Percentiles rank a stretch among this genome's conserved stretches.
Evolutionary conservation across 2,888 invertebrate species (phyloP).

Genomic region (Euzetes globulus): DNA sequence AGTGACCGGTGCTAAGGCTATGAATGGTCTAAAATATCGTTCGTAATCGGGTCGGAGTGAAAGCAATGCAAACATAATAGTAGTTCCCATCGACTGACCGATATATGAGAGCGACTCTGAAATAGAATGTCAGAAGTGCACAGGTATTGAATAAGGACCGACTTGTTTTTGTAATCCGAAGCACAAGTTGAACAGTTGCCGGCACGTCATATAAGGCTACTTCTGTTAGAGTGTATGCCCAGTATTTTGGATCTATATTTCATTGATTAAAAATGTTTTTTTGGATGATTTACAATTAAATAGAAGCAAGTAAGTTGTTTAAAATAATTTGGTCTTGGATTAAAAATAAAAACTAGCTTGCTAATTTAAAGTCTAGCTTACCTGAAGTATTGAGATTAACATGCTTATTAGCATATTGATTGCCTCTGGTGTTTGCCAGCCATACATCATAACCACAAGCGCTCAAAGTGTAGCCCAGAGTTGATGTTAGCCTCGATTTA

Average conservation of each 20-base stretch:
- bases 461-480: conserved; percentile 1
- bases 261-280: too few species aligned
- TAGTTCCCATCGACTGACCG: conserved; percentile 5
- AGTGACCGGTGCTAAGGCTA: conserved; percentile 13
- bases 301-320: too few species aligned
- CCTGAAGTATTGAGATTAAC: background rate
- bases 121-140: conserved; percentile 19
- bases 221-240: conserved; percentile 30
- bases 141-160: too few species aligned
- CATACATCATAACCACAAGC: conserved; percentile 14
- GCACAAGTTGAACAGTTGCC: background rate
- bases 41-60: background rate
- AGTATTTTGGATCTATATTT: conserved; percentile 27
- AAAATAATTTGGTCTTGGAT: too few species aligned
- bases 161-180: conserved; percentile 38
- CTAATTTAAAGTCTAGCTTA: too few species aligned
- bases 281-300: too few species aligned
- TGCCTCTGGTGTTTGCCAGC: conserved; percentile 19
- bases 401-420: conserved; percentile 17
- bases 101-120: too few species aligned
- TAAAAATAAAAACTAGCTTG: too few species aligned
- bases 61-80: background rate
- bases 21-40: background rate
- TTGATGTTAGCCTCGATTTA: background rate
- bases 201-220: conserved; percentile 22